Percentiles rank a stretch among this genome's conserved stretches.
phyloP scores from a whole-genome alignment of 2,888 invertebrate genomes.

The Patella depressa region DNA sequence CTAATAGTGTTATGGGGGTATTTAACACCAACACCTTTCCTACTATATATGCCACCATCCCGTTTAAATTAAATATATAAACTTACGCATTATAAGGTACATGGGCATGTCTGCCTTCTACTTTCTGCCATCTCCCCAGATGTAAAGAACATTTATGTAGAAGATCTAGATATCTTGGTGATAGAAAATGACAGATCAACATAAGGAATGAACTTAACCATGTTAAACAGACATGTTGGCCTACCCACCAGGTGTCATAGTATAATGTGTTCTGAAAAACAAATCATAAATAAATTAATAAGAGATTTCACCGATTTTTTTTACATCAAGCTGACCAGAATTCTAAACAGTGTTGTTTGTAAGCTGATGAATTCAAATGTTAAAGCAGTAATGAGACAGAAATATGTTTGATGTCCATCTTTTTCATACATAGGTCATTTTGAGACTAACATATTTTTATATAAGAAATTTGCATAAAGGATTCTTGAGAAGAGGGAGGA shows the following conservation, averaged over 20 bases:
- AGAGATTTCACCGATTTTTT: too few relatives aligned
- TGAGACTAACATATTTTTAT: too few relatives aligned
- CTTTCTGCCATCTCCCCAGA: slow-evolving; percentile 84
- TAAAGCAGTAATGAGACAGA: too few relatives aligned
- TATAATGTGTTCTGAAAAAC: slow-evolving; percentile 75
- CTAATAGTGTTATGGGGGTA: too few relatives aligned
- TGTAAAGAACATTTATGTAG: slow-evolving; percentile 91
- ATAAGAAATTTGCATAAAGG: too few relatives aligned
- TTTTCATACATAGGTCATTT: too few relatives aligned
- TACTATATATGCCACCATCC: not conserved
- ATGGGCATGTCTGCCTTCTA: slow-evolving; percentile 76
- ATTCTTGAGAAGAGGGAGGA: too few relatives aligned
- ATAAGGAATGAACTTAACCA: slow-evolving; percentile 89
- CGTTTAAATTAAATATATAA: slow-evolving; percentile 3
- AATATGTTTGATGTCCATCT: too few relatives aligned
- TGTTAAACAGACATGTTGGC: slow-evolving; percentile 84
- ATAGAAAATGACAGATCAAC: slow-evolving; percentile 80
- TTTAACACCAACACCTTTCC: too few relatives aligned
- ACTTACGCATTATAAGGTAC: slow-evolving; percentile 73
- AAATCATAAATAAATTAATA: not conserved
- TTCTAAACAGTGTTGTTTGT: too few relatives aligned
- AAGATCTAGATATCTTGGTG: slow-evolving; percentile 85
- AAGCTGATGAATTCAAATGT: too few relatives aligned
- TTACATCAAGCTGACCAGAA: too few relatives aligned
- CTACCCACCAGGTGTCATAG: slow-evolving; percentile 87